Evolutionary conservation across 2,113 vertebrate species (phyloP).

Genomic region (Numida meleagris): DNA sequence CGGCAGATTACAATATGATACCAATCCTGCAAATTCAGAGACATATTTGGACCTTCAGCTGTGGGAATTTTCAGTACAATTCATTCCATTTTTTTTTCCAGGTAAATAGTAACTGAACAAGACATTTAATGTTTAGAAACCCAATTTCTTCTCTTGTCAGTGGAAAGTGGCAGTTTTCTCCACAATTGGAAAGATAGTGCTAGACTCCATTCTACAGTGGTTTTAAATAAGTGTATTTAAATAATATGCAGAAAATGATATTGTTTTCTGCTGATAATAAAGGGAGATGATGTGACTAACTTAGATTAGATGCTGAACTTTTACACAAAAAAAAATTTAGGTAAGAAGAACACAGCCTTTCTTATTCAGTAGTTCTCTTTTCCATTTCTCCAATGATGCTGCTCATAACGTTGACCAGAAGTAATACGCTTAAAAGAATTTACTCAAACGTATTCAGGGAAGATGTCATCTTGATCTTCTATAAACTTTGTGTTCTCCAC

Average conservation of each 20-base stretch:
- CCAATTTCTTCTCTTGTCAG: neutral
- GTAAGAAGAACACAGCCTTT: neutral
- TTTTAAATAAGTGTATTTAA: neutral
- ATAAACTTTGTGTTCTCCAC: neutral
- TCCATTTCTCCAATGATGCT: neutral
- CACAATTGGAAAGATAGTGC: neutral
- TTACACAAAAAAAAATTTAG: neutral
- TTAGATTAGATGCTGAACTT: neutral
- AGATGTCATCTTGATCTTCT: neutral
- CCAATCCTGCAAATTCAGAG: neutral
- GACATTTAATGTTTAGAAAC: neutral
- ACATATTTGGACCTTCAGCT: rapidly evolving
- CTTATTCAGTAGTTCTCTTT: neutral
- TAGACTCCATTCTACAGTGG: neutral
- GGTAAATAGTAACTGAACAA: neutral
- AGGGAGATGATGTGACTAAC: neutral
- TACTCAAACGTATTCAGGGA: neutral
- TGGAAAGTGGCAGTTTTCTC: neutral
- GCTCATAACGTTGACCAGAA: neutral
- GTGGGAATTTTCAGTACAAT: neutral
- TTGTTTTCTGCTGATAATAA: neutral
- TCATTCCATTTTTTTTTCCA: neutral
- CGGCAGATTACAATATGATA: neutral
- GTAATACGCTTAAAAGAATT: neutral
- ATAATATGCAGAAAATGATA: neutral